Evolutionary conservation across 2,888 invertebrate species (phyloP), one percentile per base, ranked within the genome.

Genomic region (Tiliacea aurago): DNA sequence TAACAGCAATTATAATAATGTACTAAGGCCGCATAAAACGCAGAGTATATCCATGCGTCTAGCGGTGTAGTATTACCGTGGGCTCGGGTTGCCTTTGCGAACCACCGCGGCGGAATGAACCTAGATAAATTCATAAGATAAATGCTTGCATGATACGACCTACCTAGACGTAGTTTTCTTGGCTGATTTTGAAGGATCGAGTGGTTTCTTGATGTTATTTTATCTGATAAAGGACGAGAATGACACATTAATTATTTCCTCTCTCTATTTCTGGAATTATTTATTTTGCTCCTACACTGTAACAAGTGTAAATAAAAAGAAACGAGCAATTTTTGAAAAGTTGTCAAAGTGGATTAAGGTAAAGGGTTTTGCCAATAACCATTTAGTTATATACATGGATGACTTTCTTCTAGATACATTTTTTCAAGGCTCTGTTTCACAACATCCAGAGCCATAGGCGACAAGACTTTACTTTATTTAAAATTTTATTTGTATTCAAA

Each of bases 81-180:
- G 78, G 84, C 77, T 86, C 83, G 47, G 41, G 81, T 86, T 87
- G 66, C 86, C 83, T 87, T 86, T 83, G 78, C 81, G 69, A 86
- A 75, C 77, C 78, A 83, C 83, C 86, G 87, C 86, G 45, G 70
- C 49, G 85, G 85, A 86, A 85, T 84, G 83, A 81, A 86, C 78
- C 75, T 84, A 84, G 85, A 85, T 85, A 78, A 85, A 72, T 80
- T 76, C 37, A 73, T 75, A 71, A 84, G 86, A 86, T 86, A 86
- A 76, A 71, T 75, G 71, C 71, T 58, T 65, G 76, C 74, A 76
- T 70, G 79, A 73, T 83, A 83, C 83, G 69, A 77, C 77, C 74
- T 83, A 83, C 78, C 86, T 79, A 73, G 72, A 18, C 55, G 74
- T 11, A 68, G 63, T 71, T 72, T 75, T 76, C 78, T 79, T 78